Conservation (phyloP, 2,888 invertebrate genomes). For the Eupithecia centaureata region DNA sequence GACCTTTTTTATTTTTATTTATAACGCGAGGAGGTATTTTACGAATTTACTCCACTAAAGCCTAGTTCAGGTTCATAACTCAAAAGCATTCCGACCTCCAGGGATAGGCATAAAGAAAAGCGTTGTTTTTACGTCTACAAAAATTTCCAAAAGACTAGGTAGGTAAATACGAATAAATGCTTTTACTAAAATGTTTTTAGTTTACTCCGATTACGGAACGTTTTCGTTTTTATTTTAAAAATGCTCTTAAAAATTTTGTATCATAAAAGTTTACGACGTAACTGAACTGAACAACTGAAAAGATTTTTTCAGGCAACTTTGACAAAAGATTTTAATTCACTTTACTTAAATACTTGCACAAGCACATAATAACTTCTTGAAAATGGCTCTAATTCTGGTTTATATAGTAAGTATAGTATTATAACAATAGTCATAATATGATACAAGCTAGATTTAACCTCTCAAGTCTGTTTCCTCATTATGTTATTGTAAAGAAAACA, state of each 20-base stretch:
- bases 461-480: conserved; percentile 6
- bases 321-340: background rate
- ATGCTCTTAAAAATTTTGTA: background rate
- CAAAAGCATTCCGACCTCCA: conserved; percentile 37
- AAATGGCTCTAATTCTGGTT: background rate
- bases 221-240: background rate
- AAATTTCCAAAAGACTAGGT: background rate
- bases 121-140: conserved; percentile 12
- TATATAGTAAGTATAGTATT: no score
- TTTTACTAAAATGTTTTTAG: conserved; percentile 1
- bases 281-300: no score
- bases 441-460: background rate
- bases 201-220: background rate
- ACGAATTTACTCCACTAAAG: conserved; percentile 32
- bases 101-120: conserved; percentile 16
- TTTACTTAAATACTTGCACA: no score
- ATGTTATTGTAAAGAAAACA: conserved; percentile 18
- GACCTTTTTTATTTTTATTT: background rate
- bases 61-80: conserved; percentile 28
- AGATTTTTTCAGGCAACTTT: background rate
- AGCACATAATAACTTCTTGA: conserved; percentile 2
- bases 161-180: background rate
- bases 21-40: conserved; percentile 26
- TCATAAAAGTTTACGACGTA: no score
- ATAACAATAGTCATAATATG: no score